Conservation (phyloP, 2,797 vertebrate genomes). For the Schizothorax lantsangensis region DNA sequence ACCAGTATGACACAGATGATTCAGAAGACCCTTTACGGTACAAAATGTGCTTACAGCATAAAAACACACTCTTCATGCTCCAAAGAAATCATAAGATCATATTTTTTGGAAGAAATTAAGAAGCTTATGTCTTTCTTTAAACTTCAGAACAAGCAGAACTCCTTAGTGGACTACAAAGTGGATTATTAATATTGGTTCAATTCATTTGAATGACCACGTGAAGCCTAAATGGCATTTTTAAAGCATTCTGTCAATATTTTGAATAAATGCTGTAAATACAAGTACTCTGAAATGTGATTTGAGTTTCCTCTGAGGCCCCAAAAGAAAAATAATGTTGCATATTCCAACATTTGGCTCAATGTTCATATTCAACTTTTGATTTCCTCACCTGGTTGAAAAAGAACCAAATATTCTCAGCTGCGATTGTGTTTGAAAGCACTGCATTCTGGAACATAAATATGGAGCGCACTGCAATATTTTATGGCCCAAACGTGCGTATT, state of each 20-base stretch:
- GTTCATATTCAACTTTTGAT: not conserved
- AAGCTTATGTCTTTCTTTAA: not conserved
- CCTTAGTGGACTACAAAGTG: not conserved
- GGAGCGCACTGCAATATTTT: not conserved
- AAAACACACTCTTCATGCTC: conserved; percentile 1
- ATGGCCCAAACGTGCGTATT: not conserved
- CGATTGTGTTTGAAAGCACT: conserved; percentile 14
- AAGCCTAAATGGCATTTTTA: not conserved
- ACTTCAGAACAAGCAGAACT: conserved; percentile 6
- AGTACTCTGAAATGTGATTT: conserved; percentile 16
- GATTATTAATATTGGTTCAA: not conserved
- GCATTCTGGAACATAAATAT: not conserved
- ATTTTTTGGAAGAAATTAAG: not conserved
- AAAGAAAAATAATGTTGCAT: not conserved
- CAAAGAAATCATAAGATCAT: not conserved
- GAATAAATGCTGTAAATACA: conserved; percentile 22
- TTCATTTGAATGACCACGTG: not conserved
- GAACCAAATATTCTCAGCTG: not conserved
- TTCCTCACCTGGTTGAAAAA: conserved; percentile 12
- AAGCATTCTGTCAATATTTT: not conserved
- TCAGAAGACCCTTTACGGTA: conserved; percentile 83
- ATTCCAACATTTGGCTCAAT: not conserved
- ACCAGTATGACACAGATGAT: conserved; percentile 83
- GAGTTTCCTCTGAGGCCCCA: not conserved
- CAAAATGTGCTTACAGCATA: not conserved